Percentiles rank a stretch among this genome's conserved stretches.
These are phyloP conservation scores for Prietella phreatophila DNA, from an alignment of 2,113 vertebrate genomes.

Conservation along the genomic window DNA sequence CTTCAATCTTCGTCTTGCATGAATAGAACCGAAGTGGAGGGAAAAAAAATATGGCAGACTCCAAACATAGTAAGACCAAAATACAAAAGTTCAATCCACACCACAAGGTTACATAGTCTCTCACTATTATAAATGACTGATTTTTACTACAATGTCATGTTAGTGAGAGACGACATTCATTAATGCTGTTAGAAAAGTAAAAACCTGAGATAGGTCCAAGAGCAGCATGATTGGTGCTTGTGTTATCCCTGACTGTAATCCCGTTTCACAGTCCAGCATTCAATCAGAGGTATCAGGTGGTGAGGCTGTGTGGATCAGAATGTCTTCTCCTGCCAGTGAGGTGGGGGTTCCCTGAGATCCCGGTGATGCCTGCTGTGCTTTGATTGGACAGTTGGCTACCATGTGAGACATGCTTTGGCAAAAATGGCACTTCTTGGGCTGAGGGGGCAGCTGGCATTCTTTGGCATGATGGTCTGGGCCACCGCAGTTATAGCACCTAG, in stretches of 20 bases:
- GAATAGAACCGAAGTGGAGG: not conserved
- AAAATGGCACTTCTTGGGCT: constrained; percentile 97
- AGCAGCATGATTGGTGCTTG: constrained; percentile 54
- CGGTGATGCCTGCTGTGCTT: constrained; percentile 83
- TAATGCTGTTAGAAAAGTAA: constrained; percentile 33
- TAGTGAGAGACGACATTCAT: constrained; percentile 42
- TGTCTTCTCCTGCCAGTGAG: constrained; percentile 76
- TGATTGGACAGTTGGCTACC: constrained; percentile 90
- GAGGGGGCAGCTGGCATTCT: constrained; percentile 94
- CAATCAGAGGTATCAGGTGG: constrained; percentile 74
- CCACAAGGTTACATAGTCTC: not conserved
- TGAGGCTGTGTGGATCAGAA: constrained; percentile 58
- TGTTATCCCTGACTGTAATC: constrained; percentile 52
- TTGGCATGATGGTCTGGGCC: constrained; percentile 97
- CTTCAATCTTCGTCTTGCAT: not conserved
- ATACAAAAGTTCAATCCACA: not conserved
- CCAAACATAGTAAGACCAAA: not conserved
- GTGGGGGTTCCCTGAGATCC: constrained; percentile 85
- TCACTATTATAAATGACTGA: not conserved
- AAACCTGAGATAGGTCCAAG: constrained; percentile 60
- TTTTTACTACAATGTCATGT: constrained; percentile 6
- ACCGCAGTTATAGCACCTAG: constrained; percentile 96
- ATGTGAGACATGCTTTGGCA: constrained; percentile 96
- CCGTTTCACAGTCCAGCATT: constrained; percentile 44
- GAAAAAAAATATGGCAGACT: not conserved